Evolutionary conservation across 2,797 vertebrate genomes (phyloP).

Genomic region (Brotula barbata): DNA sequence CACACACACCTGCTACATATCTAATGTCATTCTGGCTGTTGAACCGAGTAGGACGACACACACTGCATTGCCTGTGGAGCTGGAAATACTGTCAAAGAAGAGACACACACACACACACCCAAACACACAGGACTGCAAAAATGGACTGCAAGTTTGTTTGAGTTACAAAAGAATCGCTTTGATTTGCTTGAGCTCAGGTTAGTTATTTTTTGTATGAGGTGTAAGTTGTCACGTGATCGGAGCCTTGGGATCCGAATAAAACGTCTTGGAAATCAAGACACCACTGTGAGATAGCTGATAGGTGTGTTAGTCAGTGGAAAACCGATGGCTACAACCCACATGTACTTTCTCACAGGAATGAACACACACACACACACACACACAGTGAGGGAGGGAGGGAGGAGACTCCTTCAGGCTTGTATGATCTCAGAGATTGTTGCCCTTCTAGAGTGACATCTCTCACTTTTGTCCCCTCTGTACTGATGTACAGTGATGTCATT

Average conservation of each 20-base stretch:
- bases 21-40: slow-evolving; percentile 50
- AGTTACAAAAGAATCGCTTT: no score
- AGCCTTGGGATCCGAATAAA: no score
- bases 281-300: neutral
- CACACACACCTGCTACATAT: slow-evolving; percentile 45
- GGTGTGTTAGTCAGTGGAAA: slow-evolving; percentile 12
- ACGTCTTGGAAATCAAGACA: slow-evolving; percentile 6
- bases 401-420: slow-evolving; percentile 31
- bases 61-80: slow-evolving; percentile 46
- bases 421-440: slow-evolving; percentile 60
- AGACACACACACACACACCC: slow-evolving; percentile 33
- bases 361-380: slow-evolving; percentile 22
- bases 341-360: slow-evolving; percentile 23
- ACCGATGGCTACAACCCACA: slow-evolving; percentile 6
- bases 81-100: slow-evolving; percentile 47
- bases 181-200: no score
- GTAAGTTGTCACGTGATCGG: no score
- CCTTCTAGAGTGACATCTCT: slow-evolving; percentile 67
- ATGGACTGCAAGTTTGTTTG: neutral
- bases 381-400: neutral
- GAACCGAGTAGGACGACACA: slow-evolving; percentile 50
- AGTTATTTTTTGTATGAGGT: no score
- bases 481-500: slow-evolving; percentile 59
- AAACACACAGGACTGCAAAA: slow-evolving; percentile 25
- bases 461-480: slow-evolving; percentile 53